These are phyloP conservation scores for Kryptolebias marmoratus DNA, from an alignment of 2,113 vertebrate species.

Conservation along the genomic window DNA sequence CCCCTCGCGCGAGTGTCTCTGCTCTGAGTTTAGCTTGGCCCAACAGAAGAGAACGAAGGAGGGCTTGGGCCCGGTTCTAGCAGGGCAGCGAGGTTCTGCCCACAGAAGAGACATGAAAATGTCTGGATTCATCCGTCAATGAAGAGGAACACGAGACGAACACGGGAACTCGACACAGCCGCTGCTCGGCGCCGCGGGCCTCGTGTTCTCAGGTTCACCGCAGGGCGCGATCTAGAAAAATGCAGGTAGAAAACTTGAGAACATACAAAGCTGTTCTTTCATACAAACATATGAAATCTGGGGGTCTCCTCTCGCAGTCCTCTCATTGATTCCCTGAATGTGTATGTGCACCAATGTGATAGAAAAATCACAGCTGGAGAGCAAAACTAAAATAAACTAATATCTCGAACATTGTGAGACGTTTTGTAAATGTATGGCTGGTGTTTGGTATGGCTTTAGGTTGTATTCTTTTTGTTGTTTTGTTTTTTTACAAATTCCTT, in stretches of 20 bases:
- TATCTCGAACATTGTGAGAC: constrained; percentile 17
- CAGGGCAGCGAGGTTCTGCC: constrained; percentile 77
- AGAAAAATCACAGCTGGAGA: constrained; percentile 12
- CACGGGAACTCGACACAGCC: constrained; percentile 10
- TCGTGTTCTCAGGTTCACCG: background rate
- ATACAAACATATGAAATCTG: background rate
- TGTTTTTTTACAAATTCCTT: constrained; percentile 19
- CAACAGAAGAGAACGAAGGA: constrained; percentile 79
- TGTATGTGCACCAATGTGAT: constrained; percentile 11
- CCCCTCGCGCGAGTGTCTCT: constrained; percentile 75
- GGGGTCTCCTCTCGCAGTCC: background rate
- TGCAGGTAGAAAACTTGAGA: constrained; percentile 14
- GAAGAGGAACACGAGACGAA: constrained; percentile 29
- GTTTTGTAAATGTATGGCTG: constrained; percentile 63
- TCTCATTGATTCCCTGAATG: constrained; percentile 50
- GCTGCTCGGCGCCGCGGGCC: background rate
- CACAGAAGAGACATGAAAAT: constrained; percentile 80
- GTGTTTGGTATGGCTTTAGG: constrained; percentile 70
- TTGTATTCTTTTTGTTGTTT: background rate
- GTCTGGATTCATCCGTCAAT: constrained; percentile 78
- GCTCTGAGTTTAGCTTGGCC: constrained; percentile 79
- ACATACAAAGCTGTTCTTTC: constrained; percentile 4
- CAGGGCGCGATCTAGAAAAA: background rate
- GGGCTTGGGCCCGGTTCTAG: constrained; percentile 78
- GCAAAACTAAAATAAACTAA: background rate